A percentile compares a stretch with the other conserved stretches of the same genome.
phyloP scores from a whole-genome alignment of 2,797 vertebrate genomes.

The Triplophysa yarkandensis region DNA sequence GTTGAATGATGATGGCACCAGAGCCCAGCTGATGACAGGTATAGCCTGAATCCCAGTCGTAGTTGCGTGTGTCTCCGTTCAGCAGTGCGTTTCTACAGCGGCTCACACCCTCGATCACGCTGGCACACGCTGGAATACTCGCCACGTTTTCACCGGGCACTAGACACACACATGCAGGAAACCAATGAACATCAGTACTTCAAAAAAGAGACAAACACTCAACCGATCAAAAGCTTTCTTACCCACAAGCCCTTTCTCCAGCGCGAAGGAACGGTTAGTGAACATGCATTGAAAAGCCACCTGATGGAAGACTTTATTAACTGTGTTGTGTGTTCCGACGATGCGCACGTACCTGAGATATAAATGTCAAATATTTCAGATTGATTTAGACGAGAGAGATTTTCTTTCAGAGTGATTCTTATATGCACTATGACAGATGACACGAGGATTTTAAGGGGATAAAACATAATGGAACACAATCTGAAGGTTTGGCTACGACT shows the following conservation, averaged over 20 bases:
- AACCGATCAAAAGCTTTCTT: slow-evolving; percentile 60
- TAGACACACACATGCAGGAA: slow-evolving; percentile 56
- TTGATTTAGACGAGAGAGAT: too few relatives aligned
- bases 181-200: background rate
- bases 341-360: slow-evolving; percentile 88
- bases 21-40: slow-evolving; percentile 96
- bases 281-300: slow-evolving; percentile 98
- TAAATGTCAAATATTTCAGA: background rate
- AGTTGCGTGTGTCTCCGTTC: slow-evolving; percentile 95
- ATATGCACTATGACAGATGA: too few relatives aligned
- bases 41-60: slow-evolving; percentile 97
- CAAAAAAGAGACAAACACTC: too few relatives aligned
- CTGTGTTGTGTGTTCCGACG: slow-evolving; percentile 95
- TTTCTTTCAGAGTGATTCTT: background rate
- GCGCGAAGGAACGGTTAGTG: slow-evolving; percentile 84
- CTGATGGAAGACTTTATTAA: slow-evolving; percentile 98
- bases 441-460: too few relatives aligned
- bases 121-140: slow-evolving; percentile 87
- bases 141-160: slow-evolving; percentile 91
- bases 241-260: slow-evolving; percentile 92
- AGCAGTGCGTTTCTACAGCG: slow-evolving; percentile 92
- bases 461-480: too few relatives aligned
- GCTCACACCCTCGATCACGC: slow-evolving; percentile 93
- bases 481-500: too few relatives aligned
- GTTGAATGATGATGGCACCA: slow-evolving; percentile 91